Evolutionary conservation across 2,113 vertebrate species (phyloP).

Genomic region (Platanista minor): DNA sequence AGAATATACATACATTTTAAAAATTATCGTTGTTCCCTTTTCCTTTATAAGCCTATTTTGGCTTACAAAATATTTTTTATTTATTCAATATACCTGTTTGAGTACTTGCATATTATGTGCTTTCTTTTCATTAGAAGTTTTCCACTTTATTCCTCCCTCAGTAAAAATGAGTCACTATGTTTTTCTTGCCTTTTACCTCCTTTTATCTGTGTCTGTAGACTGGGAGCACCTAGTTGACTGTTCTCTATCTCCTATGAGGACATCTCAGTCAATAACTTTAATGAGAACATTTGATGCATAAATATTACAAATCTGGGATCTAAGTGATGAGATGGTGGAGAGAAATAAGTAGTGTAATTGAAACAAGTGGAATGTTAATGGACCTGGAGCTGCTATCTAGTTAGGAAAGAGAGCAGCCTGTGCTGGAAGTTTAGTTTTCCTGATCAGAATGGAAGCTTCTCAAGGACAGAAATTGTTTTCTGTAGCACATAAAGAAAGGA

Average conservation of each 20-base stretch:
- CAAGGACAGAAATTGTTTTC: neutral
- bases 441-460: slow-evolving; percentile 5
- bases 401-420: neutral
- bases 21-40: slow-evolving; percentile 45
- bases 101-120: slow-evolving; percentile 1
- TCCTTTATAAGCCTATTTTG: slow-evolving; percentile 47
- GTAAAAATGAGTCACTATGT: slow-evolving; percentile 39
- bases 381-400: neutral
- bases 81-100: slow-evolving; percentile 32
- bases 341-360: slow-evolving; percentile 27
- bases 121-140: slow-evolving; percentile 49
- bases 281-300: slow-evolving; percentile 65
- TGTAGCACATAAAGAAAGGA: neutral
- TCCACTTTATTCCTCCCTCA: slow-evolving; percentile 68
- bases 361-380: neutral
- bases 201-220: slow-evolving; percentile 60
- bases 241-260: neutral
- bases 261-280: slow-evolving; percentile 52
- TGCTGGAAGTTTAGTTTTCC: neutral
- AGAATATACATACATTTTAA: slow-evolving; percentile 34
- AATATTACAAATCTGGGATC: slow-evolving; percentile 65
- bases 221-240: slow-evolving; percentile 9
- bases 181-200: slow-evolving; percentile 15
- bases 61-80: slow-evolving; percentile 57
- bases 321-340: neutral